phyloP scores from a whole-genome alignment of 2,797 vertebrate genomes.

The Neopelma chrysocephalum region DNA sequence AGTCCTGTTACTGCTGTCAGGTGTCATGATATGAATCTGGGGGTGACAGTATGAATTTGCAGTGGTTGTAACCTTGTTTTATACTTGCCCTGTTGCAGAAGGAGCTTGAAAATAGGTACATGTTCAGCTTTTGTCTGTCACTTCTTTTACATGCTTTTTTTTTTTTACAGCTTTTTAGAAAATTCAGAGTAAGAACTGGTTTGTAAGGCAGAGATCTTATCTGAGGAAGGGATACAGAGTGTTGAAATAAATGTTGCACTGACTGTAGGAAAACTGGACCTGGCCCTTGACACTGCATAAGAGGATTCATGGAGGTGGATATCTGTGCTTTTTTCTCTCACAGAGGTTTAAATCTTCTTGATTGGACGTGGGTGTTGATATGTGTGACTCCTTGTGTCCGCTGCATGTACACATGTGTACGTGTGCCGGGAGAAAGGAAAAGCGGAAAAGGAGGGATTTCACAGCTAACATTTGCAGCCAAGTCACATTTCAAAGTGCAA shows the following conservation, averaged over 20 bases:
- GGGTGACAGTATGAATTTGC: not conserved
- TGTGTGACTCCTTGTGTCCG: not conserved
- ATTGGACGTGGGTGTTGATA: not conserved
- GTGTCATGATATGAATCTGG: not conserved
- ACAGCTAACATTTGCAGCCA: constrained; percentile 4
- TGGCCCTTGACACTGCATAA: not conserved
- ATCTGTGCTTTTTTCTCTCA: not conserved
- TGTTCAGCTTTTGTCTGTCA: not conserved
- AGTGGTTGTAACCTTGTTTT: not conserved
- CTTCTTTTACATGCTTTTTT: not conserved
- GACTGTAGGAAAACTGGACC: not conserved
- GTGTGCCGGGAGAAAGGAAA: not conserved
- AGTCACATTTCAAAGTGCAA: constrained; percentile 27
- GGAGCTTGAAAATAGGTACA: not conserved
- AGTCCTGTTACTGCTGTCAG: not conserved
- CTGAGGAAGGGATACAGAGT: not conserved
- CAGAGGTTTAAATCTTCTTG: not conserved
- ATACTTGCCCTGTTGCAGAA: not conserved
- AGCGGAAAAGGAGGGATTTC: not conserved
- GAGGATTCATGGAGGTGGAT: not conserved
- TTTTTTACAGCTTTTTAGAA: not conserved
- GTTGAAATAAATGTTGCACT: not conserved
- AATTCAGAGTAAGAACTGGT: not conserved
- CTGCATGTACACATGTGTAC: not conserved
- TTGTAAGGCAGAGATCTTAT: not conserved